Conservation (phyloP, 1,140 invertebrate species). For the Trichonephila clavipes region DNA sequence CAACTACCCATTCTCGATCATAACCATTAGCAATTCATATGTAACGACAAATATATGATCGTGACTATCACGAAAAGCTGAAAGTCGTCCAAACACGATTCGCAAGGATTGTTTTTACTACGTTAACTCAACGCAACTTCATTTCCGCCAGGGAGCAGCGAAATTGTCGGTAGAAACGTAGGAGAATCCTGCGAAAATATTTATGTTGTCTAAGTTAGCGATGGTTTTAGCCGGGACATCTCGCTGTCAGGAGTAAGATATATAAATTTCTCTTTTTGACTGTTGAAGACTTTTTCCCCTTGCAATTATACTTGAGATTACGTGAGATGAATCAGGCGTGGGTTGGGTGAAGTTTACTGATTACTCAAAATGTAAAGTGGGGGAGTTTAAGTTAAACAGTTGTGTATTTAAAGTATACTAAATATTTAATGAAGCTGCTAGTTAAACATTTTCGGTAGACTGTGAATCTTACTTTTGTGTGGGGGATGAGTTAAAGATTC, state of each 20-base stretch:
- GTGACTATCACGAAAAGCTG: background rate
- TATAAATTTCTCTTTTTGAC: background rate
- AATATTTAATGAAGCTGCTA: no score
- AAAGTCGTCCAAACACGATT: background rate
- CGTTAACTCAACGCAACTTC: background rate
- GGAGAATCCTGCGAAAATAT: background rate
- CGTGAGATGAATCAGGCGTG: background rate
- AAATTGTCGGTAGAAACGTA: background rate
- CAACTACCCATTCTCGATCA: background rate
- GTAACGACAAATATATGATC: background rate
- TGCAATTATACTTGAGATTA: background rate
- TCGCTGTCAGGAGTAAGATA: background rate
- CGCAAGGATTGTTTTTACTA: background rate
- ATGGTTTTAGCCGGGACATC: background rate
- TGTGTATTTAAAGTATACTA: no score
- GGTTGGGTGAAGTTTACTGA: no score
- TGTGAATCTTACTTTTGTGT: no score
- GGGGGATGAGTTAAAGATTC: no score
- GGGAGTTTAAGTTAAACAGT: no score
- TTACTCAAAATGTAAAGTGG: no score
- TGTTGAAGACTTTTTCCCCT: background rate
- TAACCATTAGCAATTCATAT: slow-evolving; percentile 11
- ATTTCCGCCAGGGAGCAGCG: background rate
- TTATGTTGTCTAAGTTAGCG: background rate
- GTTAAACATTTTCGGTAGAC: no score